Percentiles rank a stretch among this genome's conserved stretches.
Evolutionary conservation across 2,888 invertebrate species (phyloP).

Genomic region (Netelia virgata): DNA sequence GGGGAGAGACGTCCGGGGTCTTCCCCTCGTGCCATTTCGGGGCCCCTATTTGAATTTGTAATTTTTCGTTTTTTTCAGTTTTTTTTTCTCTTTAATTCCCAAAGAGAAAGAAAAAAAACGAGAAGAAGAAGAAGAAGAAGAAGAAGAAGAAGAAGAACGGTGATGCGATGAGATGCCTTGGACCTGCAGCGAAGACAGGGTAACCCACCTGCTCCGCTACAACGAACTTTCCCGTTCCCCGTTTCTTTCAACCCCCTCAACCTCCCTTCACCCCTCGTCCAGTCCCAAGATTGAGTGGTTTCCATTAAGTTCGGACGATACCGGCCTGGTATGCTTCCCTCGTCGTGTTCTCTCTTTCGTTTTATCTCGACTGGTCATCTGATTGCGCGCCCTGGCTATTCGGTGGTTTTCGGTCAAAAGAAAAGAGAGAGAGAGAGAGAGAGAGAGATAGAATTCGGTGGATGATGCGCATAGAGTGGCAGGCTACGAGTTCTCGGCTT

Average conservation of each 20-base stretch:
- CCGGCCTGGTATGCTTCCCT: slow-evolving; percentile 47
- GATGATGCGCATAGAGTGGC: slow-evolving; percentile 19
- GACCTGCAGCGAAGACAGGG: slow-evolving; percentile 62
- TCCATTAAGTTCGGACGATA: slow-evolving; percentile 71
- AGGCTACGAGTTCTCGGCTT: slow-evolving; percentile 37
- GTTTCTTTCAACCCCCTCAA: slow-evolving; percentile 31
- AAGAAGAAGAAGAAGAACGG: slow-evolving; percentile 47
- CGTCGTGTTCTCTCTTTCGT: slow-evolving; percentile 36
- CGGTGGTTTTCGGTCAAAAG: not conserved
- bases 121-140: no score
- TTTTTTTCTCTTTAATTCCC: slow-evolving; percentile 46
- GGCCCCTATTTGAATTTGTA: slow-evolving; percentile 73
- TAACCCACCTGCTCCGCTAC: slow-evolving; percentile 62
- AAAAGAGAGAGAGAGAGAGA: slow-evolving; percentile 1
- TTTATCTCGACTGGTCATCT: slow-evolving; percentile 61
- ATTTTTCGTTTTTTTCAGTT: slow-evolving; percentile 64
- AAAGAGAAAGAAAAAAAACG: no score
- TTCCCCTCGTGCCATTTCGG: slow-evolving; percentile 40
- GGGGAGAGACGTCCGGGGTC: slow-evolving; percentile 30
- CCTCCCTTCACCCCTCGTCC: slow-evolving; percentile 58
- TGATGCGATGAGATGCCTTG: slow-evolving; percentile 42
- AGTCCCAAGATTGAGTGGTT: slow-evolving; percentile 73
- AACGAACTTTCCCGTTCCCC: slow-evolving; percentile 38
- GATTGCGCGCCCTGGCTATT: slow-evolving; percentile 53
- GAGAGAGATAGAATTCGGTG: not conserved